phyloP scores from a whole-genome alignment of 2,888 invertebrate genomes.

The Oasisia sp. region DNA sequence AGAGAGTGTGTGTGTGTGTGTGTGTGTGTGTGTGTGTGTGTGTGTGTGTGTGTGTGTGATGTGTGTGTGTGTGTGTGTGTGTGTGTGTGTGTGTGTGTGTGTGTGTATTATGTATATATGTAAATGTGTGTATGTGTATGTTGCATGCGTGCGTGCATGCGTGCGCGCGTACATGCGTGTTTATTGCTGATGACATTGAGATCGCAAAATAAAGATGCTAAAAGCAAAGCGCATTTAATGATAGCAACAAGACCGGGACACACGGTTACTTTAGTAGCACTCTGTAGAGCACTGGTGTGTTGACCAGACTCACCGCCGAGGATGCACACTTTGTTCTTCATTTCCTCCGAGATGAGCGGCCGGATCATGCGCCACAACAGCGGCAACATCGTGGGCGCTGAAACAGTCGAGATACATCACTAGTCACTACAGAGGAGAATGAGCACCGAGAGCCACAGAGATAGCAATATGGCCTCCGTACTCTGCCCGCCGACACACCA shows the following conservation, averaged over 20 bases:
- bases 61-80: too few relatives aligned
- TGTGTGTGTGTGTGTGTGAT: too few relatives aligned
- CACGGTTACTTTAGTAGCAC: background rate
- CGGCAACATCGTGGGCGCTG: conserved; percentile 86
- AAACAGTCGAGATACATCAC: background rate
- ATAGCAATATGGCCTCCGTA: too few relatives aligned
- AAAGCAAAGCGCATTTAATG: background rate
- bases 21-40: too few relatives aligned
- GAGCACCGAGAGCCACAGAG: too few relatives aligned
- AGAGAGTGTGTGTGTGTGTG: too few relatives aligned
- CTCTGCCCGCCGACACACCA: too few relatives aligned
- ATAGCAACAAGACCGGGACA: background rate
- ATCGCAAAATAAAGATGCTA: background rate
- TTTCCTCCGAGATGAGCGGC: conserved; percentile 87
- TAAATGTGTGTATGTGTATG: too few relatives aligned
- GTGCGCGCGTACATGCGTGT: background rate
- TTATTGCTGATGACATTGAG: background rate
- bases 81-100: too few relatives aligned
- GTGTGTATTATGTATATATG: too few relatives aligned
- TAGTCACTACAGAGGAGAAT: background rate
- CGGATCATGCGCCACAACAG: conserved; percentile 85
- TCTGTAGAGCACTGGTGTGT: background rate
- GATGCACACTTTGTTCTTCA: conserved; percentile 86
- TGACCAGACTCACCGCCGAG: conserved; percentile 73
- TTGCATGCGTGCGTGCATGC: too few relatives aligned